phyloP scores from a whole-genome alignment of 2,113 vertebrate species.

The Semicossyphus pulcher region DNA sequence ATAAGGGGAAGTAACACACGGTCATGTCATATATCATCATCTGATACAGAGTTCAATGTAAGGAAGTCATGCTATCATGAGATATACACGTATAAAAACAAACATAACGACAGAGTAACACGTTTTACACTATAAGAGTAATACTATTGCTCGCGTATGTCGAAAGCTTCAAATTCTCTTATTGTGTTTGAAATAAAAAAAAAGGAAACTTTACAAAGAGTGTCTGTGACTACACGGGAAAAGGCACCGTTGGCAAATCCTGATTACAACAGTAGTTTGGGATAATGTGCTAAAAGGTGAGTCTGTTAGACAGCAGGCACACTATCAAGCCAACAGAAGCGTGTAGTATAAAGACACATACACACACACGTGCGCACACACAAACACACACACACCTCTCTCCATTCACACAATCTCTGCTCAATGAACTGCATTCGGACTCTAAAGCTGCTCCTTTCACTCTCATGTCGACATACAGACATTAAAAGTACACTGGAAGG shows the following conservation, averaged over 20 bases:
- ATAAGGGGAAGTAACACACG: slow-evolving; percentile 1
- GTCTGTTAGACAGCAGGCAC: slow-evolving; percentile 46
- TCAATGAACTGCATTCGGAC: slow-evolving; percentile 27
- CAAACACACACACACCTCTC: not conserved
- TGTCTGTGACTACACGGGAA: slow-evolving; percentile 55
- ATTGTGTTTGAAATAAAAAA: slow-evolving; percentile 32
- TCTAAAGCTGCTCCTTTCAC: slow-evolving; percentile 15
- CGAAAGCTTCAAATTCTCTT: slow-evolving; percentile 63
- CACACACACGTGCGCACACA: not conserved
- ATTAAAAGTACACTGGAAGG: slow-evolving; percentile 58
- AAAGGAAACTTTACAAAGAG: slow-evolving; percentile 45
- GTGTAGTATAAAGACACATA: slow-evolving; percentile 5
- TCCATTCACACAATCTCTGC: slow-evolving; percentile 12
- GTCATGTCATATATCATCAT: slow-evolving; percentile 21
- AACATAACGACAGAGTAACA: slow-evolving; percentile 44
- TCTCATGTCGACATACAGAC: slow-evolving; percentile 4
- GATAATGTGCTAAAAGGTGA: slow-evolving; percentile 52
- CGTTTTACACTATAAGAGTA: slow-evolving; percentile 56
- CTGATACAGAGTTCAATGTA: slow-evolving; percentile 34
- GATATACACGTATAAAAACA: slow-evolving; percentile 39
- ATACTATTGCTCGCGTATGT: slow-evolving; percentile 71
- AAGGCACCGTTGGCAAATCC: slow-evolving; percentile 82
- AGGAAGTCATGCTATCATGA: slow-evolving; percentile 56
- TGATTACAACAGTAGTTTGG: slow-evolving; percentile 71
- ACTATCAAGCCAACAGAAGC: slow-evolving; percentile 48